Evolutionary conservation across 2,888 invertebrate species (phyloP), one percentile per base, ranked within the genome.

Genomic region (Ormyrus rosae): DNA sequence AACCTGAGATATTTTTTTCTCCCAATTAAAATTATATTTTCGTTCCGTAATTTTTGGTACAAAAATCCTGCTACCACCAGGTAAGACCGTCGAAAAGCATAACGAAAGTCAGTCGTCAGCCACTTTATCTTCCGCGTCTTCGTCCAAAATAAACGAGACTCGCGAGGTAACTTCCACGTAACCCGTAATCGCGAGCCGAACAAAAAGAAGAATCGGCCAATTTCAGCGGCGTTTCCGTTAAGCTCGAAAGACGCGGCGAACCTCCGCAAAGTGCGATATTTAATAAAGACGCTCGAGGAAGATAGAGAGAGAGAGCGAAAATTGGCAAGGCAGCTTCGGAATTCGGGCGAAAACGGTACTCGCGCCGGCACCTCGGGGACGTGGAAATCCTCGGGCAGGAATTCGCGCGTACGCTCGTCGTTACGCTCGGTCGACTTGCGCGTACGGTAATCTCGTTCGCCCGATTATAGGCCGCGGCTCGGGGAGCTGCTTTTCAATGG

Each of bases 261-360:
- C 11, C 13, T 19, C 10, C 45, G 48, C 13, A 48, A 64, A 64
- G 11, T 11, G 64, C 9, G 48, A 48, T n/a, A 8, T 56, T n/a
- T n/a, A 56, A 56, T 2, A 5, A 56, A 5, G 56, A 56, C 34
- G 34, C 45, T 10, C n/a, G 45, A 67, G 8, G 11, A 48, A 53
- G 48, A 45, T 55, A 63, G 48, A 48, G 13, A 64, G 34, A 46
- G 53, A 13, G 68, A 46, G 53, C n/a, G 51, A 64, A 72, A 78
- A 72, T 72, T 72, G 60, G 72, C 67, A 68, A 13, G 11, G 71
- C n/a, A 34, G 50, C 6, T n/a, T 53, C 45, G 78, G 78, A 78
- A 78, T 78, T 63, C 73, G 73, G 78, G 61, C 78, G 67, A 50
- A 48, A 75, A 80, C 80, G 75, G 70, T 70, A 70, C 70, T 70